A percentile compares a stretch with the other conserved stretches of the same genome.
Conservation (phyloP, 2,888 invertebrate species). For the Pollenia griseotomentosa region DNA sequence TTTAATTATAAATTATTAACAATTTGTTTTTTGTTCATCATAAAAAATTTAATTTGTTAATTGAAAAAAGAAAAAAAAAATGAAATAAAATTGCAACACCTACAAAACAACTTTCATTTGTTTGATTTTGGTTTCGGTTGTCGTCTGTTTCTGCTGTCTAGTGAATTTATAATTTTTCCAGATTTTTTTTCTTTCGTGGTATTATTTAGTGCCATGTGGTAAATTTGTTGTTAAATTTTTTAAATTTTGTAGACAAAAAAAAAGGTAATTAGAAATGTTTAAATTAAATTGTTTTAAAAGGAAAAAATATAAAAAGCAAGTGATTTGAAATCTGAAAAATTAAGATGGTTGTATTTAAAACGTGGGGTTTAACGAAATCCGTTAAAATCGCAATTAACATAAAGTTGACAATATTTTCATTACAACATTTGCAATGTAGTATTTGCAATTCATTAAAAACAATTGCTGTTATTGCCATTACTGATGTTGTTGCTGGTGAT, state of each 20-base stretch:
- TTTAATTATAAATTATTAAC: slow-evolving; percentile 60
- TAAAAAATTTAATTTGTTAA: slow-evolving; percentile 38
- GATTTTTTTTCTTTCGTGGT: slow-evolving; percentile 2
- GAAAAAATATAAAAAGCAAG: slow-evolving; percentile 30
- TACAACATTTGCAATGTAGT: slow-evolving; percentile 53
- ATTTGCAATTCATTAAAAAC: slow-evolving; percentile 59
- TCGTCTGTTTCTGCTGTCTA: slow-evolving; percentile 36
- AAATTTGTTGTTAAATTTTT: slow-evolving; percentile 39
- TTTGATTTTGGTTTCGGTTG: slow-evolving; percentile 54
- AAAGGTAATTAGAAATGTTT: slow-evolving; percentile 66
- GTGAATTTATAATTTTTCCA: slow-evolving; percentile 42
- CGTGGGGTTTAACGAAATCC: slow-evolving; percentile 51
- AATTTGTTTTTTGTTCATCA: slow-evolving; percentile 19
- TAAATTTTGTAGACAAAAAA: slow-evolving; percentile 42
- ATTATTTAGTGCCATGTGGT: slow-evolving; percentile 33
- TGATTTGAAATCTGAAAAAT: slow-evolving; percentile 15
- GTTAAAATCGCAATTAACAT: slow-evolving; percentile 70
- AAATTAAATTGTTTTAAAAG: slow-evolving; percentile 68
- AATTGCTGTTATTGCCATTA: slow-evolving; percentile 13
- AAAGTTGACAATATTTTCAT: slow-evolving; percentile 73
- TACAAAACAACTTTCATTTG: slow-evolving; percentile 74
- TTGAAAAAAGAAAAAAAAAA: slow-evolving; percentile 42
- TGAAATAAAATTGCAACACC: slow-evolving; percentile 53
- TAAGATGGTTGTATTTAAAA: slow-evolving; percentile 39
- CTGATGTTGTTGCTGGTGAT: slow-evolving; percentile 15